Evolutionary conservation across 2,888 invertebrate genomes (phyloP).

Genomic region (Andrena trimmerana): DNA sequence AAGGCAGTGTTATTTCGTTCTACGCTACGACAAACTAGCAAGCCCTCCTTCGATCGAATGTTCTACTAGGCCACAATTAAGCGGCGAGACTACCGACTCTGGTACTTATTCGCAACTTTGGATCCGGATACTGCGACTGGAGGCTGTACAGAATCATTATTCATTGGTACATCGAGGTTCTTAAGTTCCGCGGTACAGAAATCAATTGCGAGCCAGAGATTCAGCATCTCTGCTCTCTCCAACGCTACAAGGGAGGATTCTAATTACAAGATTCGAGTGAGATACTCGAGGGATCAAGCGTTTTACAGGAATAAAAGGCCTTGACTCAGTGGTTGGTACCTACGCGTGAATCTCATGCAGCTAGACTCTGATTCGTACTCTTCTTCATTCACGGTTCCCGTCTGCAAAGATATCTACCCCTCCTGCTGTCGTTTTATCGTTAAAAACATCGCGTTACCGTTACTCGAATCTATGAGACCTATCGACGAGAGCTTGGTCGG

Average conservation of each 20-base stretch:
- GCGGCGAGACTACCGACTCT: not conserved
- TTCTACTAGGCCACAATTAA: not conserved
- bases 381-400: not conserved
- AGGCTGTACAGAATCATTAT: constrained; percentile 8
- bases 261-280: not conserved
- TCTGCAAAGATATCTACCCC: not conserved
- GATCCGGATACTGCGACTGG: not conserved
- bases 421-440: not conserved
- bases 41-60: not conserved
- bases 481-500: not conserved
- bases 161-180: not conserved
- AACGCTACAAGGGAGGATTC: not conserved
- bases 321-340: constrained; percentile 18
- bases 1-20: not conserved
- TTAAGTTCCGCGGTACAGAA: not conserved
- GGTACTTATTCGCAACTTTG: not conserved
- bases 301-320: constrained; percentile 9
- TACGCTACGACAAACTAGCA: constrained; percentile 20
- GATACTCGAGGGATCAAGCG: constrained; percentile 19
- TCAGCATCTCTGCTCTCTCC: not conserved
- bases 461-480: constrained; percentile 1
- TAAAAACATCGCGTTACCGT: constrained; percentile 3
- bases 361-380: constrained; percentile 13
- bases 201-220: not conserved
- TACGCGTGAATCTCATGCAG: constrained; percentile 32